Percentiles rank a stretch among this genome's conserved stretches.
These are phyloP conservation scores for Podiceps cristatus DNA, from an alignment of 2,113 vertebrate species.

Conservation along the genomic window DNA sequence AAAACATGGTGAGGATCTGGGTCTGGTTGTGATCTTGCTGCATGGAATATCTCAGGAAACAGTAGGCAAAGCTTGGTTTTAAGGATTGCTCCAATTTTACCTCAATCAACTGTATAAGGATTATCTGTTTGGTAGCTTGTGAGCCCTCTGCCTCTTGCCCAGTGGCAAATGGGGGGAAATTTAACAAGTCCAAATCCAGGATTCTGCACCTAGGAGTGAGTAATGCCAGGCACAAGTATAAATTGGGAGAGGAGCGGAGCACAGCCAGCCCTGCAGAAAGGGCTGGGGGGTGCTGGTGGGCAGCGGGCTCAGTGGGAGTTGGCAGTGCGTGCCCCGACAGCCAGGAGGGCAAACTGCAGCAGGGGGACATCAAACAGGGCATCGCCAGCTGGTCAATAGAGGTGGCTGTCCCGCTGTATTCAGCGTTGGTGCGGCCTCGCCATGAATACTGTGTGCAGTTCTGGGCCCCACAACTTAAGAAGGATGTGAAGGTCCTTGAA, in stretches of 20 bases:
- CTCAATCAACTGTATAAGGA: accelerated
- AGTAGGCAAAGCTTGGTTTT: not conserved
- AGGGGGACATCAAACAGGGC: not conserved
- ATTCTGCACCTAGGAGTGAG: not conserved
- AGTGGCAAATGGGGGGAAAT: not conserved
- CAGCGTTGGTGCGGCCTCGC: accelerated
- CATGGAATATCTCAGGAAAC: not conserved
- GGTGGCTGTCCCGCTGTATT: not conserved
- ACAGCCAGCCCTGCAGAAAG: not conserved
- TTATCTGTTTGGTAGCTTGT: not conserved
- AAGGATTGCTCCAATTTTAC: not conserved
- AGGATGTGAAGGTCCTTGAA: not conserved
- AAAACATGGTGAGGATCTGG: not conserved
- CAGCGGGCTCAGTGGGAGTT: not conserved
- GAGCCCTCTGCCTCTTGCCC: not conserved
- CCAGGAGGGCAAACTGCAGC: not conserved
- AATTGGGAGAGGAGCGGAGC: not conserved
- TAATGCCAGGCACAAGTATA: accelerated
- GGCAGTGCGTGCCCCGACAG: not conserved
- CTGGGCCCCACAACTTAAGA: not conserved
- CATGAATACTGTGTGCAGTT: not conserved
- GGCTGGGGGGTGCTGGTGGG: not conserved
- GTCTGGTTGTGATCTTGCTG: not conserved
- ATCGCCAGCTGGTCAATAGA: not conserved
- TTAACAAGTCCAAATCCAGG: not conserved